Evolutionary conservation across 30 jellyfish, hydroid and myxozoan species (phyloP).

Genomic region (Kudoa iwatai): DNA sequence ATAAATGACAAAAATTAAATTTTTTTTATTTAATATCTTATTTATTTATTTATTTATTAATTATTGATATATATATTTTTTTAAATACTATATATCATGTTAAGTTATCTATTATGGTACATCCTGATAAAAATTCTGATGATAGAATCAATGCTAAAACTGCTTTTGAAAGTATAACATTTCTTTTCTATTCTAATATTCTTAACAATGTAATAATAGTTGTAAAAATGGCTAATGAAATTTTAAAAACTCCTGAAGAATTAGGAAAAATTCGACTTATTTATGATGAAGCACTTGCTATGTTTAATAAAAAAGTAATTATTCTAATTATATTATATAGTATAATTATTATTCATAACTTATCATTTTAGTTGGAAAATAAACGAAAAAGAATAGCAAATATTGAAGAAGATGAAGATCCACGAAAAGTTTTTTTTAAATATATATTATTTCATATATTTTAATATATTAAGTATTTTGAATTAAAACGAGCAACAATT

Average conservation of each 20-base stretch:
- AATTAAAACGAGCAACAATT: slow-evolving; percentile 41
- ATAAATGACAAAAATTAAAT: too few species aligned
- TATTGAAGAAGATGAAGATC: slow-evolving; percentile 52
- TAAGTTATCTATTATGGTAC: slow-evolving; percentile 71
- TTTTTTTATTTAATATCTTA: too few species aligned
- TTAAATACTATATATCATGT: background rate
- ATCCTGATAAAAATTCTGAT: slow-evolving; percentile 63
- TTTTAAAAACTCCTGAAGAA: background rate
- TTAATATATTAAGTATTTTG: slow-evolving; percentile 8
- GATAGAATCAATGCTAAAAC: slow-evolving; percentile 22
- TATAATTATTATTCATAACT: slow-evolving; percentile 5
- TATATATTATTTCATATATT: background rate
- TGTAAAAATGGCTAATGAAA: background rate
- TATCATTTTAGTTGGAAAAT: slow-evolving; percentile 27
- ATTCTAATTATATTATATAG: too few species aligned
- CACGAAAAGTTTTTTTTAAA: slow-evolving; percentile 11
- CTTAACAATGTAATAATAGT: background rate
- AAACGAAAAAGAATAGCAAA: slow-evolving; percentile 11
- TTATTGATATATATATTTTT: too few species aligned
- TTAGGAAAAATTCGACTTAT: background rate
- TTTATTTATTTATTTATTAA: too few species aligned
- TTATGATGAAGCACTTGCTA: background rate
- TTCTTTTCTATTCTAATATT: too few species aligned
- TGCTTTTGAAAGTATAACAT: slow-evolving; percentile 98
- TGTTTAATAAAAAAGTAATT: background rate